Evolutionary conservation across 1,140 invertebrate genomes (phyloP).

Genomic region (Eulimnadia texana): DNA sequence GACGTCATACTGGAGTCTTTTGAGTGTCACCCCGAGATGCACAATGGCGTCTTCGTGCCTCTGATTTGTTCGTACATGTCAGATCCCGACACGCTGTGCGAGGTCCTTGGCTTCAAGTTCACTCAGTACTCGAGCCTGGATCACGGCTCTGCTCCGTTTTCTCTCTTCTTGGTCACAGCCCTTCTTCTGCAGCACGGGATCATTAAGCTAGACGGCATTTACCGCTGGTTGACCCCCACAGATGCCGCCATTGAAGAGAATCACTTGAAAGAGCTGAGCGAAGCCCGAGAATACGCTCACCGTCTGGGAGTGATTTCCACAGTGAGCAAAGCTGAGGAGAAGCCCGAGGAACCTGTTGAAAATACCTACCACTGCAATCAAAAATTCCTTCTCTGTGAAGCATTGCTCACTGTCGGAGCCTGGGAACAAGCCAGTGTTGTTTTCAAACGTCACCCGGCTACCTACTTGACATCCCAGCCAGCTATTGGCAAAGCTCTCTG

Average conservation of each 20-base stretch:
- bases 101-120: conserved; percentile 91
- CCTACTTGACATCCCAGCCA: conserved; percentile 57
- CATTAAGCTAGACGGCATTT: conserved; percentile 73
- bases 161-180: conserved; percentile 76
- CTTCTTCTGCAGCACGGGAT: conserved; percentile 75
- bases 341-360: conserved; percentile 49
- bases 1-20: conserved; percentile 95
- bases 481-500: conserved; percentile 66
- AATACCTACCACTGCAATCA: conserved; percentile 76
- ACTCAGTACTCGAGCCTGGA: conserved; percentile 46
- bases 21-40: conserved; percentile 57
- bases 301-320: conserved; percentile 74
- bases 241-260: conserved; percentile 65
- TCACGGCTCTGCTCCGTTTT: conserved; percentile 41
- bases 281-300: conserved; percentile 72
- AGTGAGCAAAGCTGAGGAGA: conserved; percentile 56
- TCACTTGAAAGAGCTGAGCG: conserved; percentile 63
- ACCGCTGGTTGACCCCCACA: conserved; percentile 74
- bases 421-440: conserved; percentile 72
- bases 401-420: conserved; percentile 70
- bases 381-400: conserved; percentile 82
- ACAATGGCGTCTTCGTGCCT: conserved; percentile 54
- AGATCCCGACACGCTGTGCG: conserved; percentile 67
- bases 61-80: conserved; percentile 73
- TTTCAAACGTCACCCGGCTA: conserved; percentile 65